A percentile compares a stretch with the other conserved stretches of the same genome.
These are phyloP conservation scores for Pteruthius melanotis DNA, from an alignment of 2,113 vertebrate species.

Conservation along the genomic window DNA sequence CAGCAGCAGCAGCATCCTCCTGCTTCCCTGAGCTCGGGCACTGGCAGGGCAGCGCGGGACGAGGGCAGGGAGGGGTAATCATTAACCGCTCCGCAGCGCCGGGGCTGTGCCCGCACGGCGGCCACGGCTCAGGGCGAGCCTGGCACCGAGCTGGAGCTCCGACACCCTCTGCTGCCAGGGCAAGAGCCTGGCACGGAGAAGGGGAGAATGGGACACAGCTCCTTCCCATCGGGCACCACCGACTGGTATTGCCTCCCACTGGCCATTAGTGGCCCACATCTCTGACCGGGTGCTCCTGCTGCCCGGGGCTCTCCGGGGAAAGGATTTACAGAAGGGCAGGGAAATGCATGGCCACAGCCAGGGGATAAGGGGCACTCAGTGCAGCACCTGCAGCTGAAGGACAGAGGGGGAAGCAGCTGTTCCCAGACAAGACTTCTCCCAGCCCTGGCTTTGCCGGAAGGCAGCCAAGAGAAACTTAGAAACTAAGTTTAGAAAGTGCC, in stretches of 20 bases:
- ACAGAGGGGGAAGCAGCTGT: background rate
- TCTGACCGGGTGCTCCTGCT: background rate
- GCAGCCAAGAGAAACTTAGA: background rate
- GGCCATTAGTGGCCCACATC: background rate
- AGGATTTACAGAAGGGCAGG: background rate
- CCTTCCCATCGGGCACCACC: rapidly evolving
- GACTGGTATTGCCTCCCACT: rapidly evolving
- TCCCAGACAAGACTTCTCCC: background rate
- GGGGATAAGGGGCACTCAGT: background rate
- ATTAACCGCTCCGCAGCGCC: slow-evolving; percentile 51
- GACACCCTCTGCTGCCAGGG: rapidly evolving
- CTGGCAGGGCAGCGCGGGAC: background rate
- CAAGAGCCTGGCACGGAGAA: rapidly evolving
- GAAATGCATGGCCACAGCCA: background rate
- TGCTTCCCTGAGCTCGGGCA: background rate
- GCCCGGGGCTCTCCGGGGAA: background rate
- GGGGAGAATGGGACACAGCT: rapidly evolving
- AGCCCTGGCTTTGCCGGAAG: background rate
- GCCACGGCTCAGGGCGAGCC: background rate
- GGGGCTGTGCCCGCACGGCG: background rate
- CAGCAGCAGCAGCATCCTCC: slow-evolving; percentile 9
- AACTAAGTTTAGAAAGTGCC: background rate
- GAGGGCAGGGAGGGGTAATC: slow-evolving; percentile 10
- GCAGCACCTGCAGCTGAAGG: slow-evolving; percentile 23
- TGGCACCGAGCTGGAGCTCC: rapidly evolving